Evolutionary conservation across 2,797 vertebrate genomes (phyloP), one percentile per base, ranked within the genome.

Genomic region (Ptychobarbus kaznakovi): DNA sequence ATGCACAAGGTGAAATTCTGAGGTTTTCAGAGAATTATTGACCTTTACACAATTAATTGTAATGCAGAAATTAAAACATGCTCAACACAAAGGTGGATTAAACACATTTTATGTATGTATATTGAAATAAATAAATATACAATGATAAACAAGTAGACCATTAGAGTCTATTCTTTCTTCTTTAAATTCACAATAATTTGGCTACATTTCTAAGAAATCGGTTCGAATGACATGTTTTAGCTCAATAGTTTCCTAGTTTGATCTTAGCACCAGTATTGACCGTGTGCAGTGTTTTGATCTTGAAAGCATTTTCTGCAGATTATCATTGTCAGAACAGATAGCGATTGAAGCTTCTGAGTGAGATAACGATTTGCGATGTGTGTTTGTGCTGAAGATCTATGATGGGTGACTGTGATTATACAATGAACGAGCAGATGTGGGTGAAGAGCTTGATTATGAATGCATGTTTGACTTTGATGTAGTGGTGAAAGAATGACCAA

Each of bases 371-470:
- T 76, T 66, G 61, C 5, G 16, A 35, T 80, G 42, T 65, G n/a
- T 46, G 61, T 66, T 80, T 80, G 73, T 44, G 66, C 38, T 32
- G 74, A 28, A 70, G 75, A 82, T 76, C 58, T 86, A 78, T 70
- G 66, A 65, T 65, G 81, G 63, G 70, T 72, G 40, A 70, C 58
- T 40, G 83, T 56, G 70, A 66, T 25, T 68, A 40, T 61, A 81
- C 81, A 68, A 73, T 66, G 66, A 70, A 61, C 51, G 61, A 80
- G 44, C 82, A 87, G 86, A 80, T 87, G 79, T 84, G 72, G 83
- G 22, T 63, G 65, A 84, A 76, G 46, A 77, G 86, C 58, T 83
- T 85, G 86, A 84, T 81, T 87, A 63, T 68, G 80, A 81, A 22
- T 73, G 61, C 80, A 83, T 44, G 84, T 58, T 79, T 75, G 75